phyloP scores from a whole-genome alignment of 2,797 vertebrate species.

The Cheirogaleus major region DNA sequence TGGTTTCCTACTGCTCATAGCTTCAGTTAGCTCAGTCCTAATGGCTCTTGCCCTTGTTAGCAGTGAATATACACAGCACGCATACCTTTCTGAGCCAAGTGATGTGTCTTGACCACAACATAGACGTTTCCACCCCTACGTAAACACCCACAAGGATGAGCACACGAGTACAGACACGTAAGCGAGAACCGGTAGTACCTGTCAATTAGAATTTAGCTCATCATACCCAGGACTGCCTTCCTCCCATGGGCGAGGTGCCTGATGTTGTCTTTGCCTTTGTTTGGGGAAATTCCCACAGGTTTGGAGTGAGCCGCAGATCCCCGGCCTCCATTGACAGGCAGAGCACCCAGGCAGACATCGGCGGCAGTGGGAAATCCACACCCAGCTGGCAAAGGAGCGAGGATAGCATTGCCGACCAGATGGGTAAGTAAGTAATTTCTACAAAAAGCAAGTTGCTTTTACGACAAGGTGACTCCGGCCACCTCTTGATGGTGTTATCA shows the following conservation, averaged over 20 bases:
- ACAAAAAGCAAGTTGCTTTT: conserved; percentile 33
- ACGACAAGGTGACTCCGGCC: conserved; percentile 16
- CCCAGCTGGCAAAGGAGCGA: conserved; percentile 93
- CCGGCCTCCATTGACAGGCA: conserved; percentile 92
- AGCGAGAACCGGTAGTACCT: neutral
- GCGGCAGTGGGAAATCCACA: conserved; percentile 89
- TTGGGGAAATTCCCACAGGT: conserved; percentile 86
- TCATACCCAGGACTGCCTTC: neutral
- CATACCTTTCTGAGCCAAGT: neutral
- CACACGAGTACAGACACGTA: neutral
- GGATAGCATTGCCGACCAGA: conserved; percentile 89
- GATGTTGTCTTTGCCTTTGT: conserved; percentile 73
- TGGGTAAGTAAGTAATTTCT: conserved; percentile 82
- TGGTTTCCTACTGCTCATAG: neutral
- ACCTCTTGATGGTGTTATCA: neutral
- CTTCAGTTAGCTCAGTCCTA: neutral
- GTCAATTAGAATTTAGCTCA: neutral
- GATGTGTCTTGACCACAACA: neutral
- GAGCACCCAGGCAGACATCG: conserved; percentile 88
- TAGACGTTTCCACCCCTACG: neutral
- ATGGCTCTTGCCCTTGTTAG: neutral
- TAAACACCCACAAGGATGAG: no score
- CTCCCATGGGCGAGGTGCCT: neutral
- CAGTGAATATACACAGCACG: no score
- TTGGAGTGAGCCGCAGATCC: conserved; percentile 94